These are phyloP conservation scores for Amblyjoppa proteus DNA, from an alignment of 2,888 invertebrate genomes.

Conservation along the genomic window DNA sequence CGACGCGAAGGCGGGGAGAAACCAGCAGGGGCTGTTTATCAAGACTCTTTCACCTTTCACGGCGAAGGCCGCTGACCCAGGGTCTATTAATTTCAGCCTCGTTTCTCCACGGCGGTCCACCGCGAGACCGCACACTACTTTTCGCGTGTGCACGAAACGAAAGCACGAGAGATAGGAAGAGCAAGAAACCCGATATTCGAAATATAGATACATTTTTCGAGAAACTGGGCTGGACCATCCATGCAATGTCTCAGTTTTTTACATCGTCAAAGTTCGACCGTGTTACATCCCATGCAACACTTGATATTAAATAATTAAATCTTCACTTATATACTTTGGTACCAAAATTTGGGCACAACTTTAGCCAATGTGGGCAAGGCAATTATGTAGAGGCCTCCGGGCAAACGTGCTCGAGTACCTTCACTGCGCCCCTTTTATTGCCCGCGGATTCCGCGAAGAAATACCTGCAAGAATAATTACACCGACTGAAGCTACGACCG, in stretches of 20 bases:
- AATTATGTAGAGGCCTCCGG: too few species aligned
- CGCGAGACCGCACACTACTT: slow-evolving; percentile 50
- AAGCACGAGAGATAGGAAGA: background rate
- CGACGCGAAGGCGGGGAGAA: slow-evolving; percentile 68
- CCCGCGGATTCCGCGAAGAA: too few species aligned
- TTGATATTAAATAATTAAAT: too few species aligned
- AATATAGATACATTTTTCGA: slow-evolving; percentile 8
- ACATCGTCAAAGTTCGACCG: background rate
- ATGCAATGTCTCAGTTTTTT: background rate
- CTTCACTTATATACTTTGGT: too few species aligned
- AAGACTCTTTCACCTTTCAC: slow-evolving; percentile 75
- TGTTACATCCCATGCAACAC: too few species aligned
- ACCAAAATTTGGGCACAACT: too few species aligned
- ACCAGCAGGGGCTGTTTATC: slow-evolving; percentile 79
- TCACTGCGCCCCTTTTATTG: too few species aligned
- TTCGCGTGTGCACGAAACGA: slow-evolving; percentile 18
- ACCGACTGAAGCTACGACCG: too few species aligned
- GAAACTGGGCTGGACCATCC: background rate
- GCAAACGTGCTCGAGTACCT: too few species aligned
- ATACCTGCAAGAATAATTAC: too few species aligned
- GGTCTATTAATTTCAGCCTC: slow-evolving; percentile 63
- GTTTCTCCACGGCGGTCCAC: slow-evolving; percentile 57
- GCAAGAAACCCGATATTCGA: slow-evolving; percentile 9
- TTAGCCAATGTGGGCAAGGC: too few species aligned
- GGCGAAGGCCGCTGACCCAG: slow-evolving; percentile 51